These are phyloP conservation scores for Ptilorrhoa leucosticta DNA, from an alignment of 2,113 vertebrate genomes.

Conservation along the genomic window DNA sequence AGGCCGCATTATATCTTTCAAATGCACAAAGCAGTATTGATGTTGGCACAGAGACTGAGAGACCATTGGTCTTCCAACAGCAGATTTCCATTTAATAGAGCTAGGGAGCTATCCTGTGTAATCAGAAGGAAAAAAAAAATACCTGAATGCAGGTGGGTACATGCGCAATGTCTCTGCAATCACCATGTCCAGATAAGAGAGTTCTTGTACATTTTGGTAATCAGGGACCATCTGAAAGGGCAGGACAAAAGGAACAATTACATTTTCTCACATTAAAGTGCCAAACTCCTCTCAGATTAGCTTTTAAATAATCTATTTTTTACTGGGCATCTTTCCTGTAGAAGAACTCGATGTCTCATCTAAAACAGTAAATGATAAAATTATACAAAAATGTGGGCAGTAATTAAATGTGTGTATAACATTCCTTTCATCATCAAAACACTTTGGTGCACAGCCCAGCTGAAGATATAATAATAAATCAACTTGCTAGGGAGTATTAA, in stretches of 20 bases:
- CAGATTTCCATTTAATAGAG: not conserved
- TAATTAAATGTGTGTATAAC: slow-evolving; percentile 57
- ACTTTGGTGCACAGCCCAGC: slow-evolving; percentile 18
- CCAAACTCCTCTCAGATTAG: slow-evolving; percentile 24
- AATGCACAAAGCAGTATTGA: not conserved
- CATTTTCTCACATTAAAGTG: slow-evolving; percentile 1
- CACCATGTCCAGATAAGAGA: slow-evolving; percentile 94
- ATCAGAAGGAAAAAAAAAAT: not conserved
- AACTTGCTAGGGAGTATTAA: slow-evolving; percentile 5
- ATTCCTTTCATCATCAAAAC: slow-evolving; percentile 17
- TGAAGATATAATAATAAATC: slow-evolving; percentile 43
- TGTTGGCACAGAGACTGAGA: not conserved
- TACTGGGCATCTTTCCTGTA: slow-evolving; percentile 32
- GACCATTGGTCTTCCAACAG: not conserved
- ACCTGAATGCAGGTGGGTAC: slow-evolving; percentile 94
- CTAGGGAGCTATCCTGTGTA: not conserved
- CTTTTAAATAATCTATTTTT: slow-evolving; percentile 43
- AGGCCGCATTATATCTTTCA: not conserved
- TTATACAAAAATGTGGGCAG: slow-evolving; percentile 61
- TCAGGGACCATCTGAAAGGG: slow-evolving; percentile 73
- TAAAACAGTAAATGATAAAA: slow-evolving; percentile 60
- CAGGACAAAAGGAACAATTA: slow-evolving; percentile 25
- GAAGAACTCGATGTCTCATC: slow-evolving; percentile 50
- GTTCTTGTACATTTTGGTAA: slow-evolving; percentile 81
- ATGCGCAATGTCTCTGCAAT: slow-evolving; percentile 86